Evolutionary conservation across 2,113 vertebrate genomes (phyloP).

Genomic region (Morphnarchus princeps): DNA sequence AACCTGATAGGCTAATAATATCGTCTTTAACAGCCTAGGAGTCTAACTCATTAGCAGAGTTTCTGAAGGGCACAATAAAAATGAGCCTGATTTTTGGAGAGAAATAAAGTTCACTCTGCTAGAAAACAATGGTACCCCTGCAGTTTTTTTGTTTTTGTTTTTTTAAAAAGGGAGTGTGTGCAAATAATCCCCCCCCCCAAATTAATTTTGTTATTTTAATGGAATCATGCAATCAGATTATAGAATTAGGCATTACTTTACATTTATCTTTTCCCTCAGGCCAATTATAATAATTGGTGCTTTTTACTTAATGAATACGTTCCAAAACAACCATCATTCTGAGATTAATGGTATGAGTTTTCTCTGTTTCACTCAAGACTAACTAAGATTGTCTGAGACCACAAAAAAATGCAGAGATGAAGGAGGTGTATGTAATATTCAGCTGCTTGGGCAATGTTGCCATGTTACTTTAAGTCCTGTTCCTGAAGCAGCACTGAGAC

Average conservation of each 20-base stretch:
- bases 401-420: not conserved
- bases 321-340: not conserved
- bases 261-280: not conserved
- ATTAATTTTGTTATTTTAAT: constrained; percentile 1
- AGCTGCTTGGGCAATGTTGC: not conserved
- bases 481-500: not conserved
- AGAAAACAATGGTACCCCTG: not conserved
- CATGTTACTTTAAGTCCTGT: not conserved
- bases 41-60: not conserved
- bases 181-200: not conserved
- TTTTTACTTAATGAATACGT: constrained; percentile 38
- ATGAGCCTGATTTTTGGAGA: not conserved
- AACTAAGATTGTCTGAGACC: not conserved
- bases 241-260: not conserved
- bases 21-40: not conserved
- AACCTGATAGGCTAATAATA: not conserved
- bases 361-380: not conserved
- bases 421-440: not conserved
- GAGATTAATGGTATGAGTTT: not conserved
- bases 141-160: no score
- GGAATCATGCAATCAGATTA: not conserved
- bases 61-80: not conserved
- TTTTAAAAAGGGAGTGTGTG: not conserved
- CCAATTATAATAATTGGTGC: constrained; percentile 21
- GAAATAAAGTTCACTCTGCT: not conserved